Base-by-base conservation (phyloP, 2,888 invertebrate genomes). In the Lysandra bellargus region DNA sequence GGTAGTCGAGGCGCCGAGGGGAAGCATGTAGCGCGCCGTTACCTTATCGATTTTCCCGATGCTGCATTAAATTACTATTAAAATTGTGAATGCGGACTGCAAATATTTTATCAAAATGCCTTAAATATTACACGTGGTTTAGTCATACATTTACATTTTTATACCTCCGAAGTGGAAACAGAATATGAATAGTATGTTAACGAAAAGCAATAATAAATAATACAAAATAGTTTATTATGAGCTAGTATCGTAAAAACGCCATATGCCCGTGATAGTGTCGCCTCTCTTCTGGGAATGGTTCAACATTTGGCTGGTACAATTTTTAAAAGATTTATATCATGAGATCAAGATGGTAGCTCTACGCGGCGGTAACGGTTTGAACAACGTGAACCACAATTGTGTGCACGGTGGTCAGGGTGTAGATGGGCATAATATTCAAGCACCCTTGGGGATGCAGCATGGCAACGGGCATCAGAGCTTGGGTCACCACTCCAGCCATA, bases 31-130 rank as follows among this genome's bases (percentile, higher is more conserved):
- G 88, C 90, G 90, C 90, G 90, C 88, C 87, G 91, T 91, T 91
- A 90, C 90, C 90, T 91, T 94, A 94, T 94, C 92, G 94, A 94
- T 94, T 94, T 93, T 94, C 92, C 90, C 90, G 89, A 90, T 92
- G 91, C 94, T 91, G 94, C 92, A 93, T 92, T 91, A 92, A 91
- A 91, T 90, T 89, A 90, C 89, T 88, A 88, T 89, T 90, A 87
- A 88, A 90, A 90, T 88, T 87, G 91, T 91, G 91, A 90, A 89
- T 91, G 89, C 88, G 91, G 90, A 87, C 86, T 88, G 89, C 88
- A 89, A 89, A 89, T 86, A 87, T 86, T 87, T 85, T 85, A 87
- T 84, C 86, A 88, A 85, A 84, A 90, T 91, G 90, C 84, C 84
- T 87, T 87, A 57, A 84, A 86, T 85, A 85, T 86, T 81, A 83